Evolutionary conservation across 2,113 vertebrate species (phyloP), one percentile per base, ranked within the genome.

Genomic region (Motacilla tschutschensis): DNA sequence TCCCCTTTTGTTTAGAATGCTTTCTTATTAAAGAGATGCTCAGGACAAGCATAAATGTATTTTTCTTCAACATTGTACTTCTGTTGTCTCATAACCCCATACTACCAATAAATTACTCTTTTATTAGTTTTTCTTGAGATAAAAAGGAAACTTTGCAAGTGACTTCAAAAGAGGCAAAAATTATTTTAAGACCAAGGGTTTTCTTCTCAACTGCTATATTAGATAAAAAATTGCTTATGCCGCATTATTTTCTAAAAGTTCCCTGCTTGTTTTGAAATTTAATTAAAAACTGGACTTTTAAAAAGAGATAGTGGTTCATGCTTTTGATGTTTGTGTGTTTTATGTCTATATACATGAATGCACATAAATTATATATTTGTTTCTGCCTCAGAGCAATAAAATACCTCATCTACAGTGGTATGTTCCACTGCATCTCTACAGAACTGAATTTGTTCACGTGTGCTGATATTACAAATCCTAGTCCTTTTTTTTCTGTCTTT

Each of bases 281-380:
- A 90, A 91, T 90, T 93, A 84, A 91, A 88, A 89, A 3, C 25
- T 25, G 14, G 79, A 62, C 36, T 59, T 92, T 75, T 88, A 2
- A 43, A 64, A 91, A 90, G 54, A 13, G 40, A n/a, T 46, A 48
- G n/a, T 33, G 2, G 6, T 46, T 92, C 12, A 38, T 38, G 33
- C 17, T 85, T 86, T 85, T 86, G 46, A 79, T 53, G 28, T 55
- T 79, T 75, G 20, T 55, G 41, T 55, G 51, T 69, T 73, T 92
- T 92, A 51, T 79, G 29, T 47, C 28, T 82, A 11, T n/a, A 28
- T 41, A 57, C 44, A 31, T 29, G 14, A 84, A 46, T 26, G 14
- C 38, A 67, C 26, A 35, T 92, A 76, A 89, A 90, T 84, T 36
- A 86, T 35, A 4, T 70, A 55, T 63, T 73, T 89, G 31, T 77